These are phyloP conservation scores for Prionailurus bengalensis DNA, from an alignment of 2,113 vertebrate genomes.

Conservation along the genomic window DNA sequence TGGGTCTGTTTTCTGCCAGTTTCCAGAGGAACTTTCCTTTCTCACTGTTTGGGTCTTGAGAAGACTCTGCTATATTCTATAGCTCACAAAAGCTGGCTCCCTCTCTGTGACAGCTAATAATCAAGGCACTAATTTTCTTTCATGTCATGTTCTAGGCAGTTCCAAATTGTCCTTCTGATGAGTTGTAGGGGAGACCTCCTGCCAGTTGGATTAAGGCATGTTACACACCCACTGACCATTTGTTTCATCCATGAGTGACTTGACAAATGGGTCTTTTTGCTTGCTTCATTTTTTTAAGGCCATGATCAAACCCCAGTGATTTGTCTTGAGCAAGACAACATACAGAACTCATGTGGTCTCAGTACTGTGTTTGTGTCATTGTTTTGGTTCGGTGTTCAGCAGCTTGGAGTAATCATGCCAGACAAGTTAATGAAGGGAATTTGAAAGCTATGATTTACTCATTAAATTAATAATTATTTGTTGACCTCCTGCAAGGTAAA, in stretches of 20 bases:
- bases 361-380: background rate
- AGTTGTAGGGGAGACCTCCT: background rate
- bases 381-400: background rate
- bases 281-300: background rate
- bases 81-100: background rate
- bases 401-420: background rate
- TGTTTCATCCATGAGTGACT: background rate
- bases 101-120: background rate
- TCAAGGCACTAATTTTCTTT: background rate
- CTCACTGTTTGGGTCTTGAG: background rate
- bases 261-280: background rate
- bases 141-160: background rate
- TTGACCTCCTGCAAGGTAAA: background rate
- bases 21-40: background rate
- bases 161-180: background rate
- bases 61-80: background rate
- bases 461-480: background rate
- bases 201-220: background rate
- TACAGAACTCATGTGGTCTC: background rate
- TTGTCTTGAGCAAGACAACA: background rate
- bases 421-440: background rate
- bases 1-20: background rate
- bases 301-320: background rate
- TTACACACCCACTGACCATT: background rate
- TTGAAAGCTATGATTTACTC: background rate